These are phyloP conservation scores for Rhea americana DNA, from an alignment of 2,113 vertebrate genomes.

Conservation along the genomic window DNA sequence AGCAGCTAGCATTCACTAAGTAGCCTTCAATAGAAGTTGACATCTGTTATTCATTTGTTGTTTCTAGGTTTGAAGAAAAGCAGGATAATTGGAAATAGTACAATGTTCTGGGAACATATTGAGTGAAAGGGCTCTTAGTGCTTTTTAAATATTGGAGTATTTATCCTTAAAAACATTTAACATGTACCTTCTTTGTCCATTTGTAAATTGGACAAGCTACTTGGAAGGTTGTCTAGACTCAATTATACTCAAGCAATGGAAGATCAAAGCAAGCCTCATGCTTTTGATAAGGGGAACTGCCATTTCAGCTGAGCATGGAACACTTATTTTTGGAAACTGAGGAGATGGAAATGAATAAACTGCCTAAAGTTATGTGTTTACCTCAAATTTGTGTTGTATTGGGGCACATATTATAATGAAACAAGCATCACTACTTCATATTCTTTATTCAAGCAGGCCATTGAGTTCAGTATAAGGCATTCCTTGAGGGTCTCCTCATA, in stretches of 20 bases:
- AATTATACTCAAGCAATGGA: conserved; percentile 44
- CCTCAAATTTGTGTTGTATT: neutral
- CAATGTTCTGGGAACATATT: conserved; percentile 74
- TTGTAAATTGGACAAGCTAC: conserved; percentile 59
- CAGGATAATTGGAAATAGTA: conserved; percentile 76
- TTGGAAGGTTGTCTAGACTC: conserved; percentile 56
- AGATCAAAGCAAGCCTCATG: conserved; percentile 65
- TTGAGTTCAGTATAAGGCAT: neutral
- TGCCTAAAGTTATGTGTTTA: neutral
- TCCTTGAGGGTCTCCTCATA: neutral
- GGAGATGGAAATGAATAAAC: neutral
- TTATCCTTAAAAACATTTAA: conserved; percentile 66
- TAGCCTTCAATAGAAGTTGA: conserved; percentile 71
- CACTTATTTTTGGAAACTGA: neutral
- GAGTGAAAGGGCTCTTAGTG: conserved; percentile 68
- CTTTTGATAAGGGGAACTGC: neutral
- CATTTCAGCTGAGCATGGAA: neutral
- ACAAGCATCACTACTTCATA: neutral
- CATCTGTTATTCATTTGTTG: conserved; percentile 82
- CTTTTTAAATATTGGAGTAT: conserved; percentile 65
- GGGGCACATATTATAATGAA: neutral
- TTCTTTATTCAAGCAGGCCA: neutral
- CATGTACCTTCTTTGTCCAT: conserved; percentile 65
- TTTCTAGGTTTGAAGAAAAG: conserved; percentile 75
- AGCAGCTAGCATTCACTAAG: conserved; percentile 71